These are phyloP conservation scores for Drosophila borealis DNA, from an alignment of 2,888 invertebrate genomes.

Conservation along the genomic window DNA sequence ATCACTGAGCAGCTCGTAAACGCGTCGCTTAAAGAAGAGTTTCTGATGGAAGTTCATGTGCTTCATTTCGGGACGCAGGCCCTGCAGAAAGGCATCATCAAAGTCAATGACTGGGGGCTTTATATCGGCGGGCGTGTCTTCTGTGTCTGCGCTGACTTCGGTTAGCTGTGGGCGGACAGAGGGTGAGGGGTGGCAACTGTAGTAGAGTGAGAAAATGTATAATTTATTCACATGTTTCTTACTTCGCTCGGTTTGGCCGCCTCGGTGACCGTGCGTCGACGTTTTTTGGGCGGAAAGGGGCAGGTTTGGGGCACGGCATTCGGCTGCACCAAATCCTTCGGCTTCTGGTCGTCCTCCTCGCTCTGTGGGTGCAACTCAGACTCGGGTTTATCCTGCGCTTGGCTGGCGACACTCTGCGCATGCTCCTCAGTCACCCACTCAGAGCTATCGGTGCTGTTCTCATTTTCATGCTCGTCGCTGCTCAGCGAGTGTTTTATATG, in stretches of 20 bases:
- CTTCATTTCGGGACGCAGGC: slow-evolving; percentile 81
- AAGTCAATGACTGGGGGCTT: slow-evolving; percentile 53
- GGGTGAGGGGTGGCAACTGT: too few species aligned
- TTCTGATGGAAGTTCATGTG: slow-evolving; percentile 82
- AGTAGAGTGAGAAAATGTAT: neutral
- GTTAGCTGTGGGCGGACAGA: slow-evolving; percentile 8
- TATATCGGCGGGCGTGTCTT: slow-evolving; percentile 1
- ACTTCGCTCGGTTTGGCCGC: slow-evolving; percentile 23
- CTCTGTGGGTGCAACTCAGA: slow-evolving; percentile 34
- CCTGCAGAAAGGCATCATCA: slow-evolving; percentile 79
- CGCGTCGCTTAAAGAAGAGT: slow-evolving; percentile 79
- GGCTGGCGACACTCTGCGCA: slow-evolving; percentile 46
- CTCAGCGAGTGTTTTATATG: slow-evolving; percentile 58
- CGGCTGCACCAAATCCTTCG: slow-evolving; percentile 4
- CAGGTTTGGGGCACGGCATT: slow-evolving; percentile 19
- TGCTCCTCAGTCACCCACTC: slow-evolving; percentile 53
- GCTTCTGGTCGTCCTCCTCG: slow-evolving; percentile 46
- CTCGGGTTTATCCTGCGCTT: slow-evolving; percentile 38
- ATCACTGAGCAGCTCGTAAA: slow-evolving; percentile 79
- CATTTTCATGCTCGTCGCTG: slow-evolving; percentile 48
- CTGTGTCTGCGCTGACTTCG: slow-evolving; percentile 1
- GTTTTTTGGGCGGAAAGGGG: slow-evolving; percentile 57
- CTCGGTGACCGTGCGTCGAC: slow-evolving; percentile 30
- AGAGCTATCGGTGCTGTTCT: slow-evolving; percentile 39
- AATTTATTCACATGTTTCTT: slow-evolving; percentile 1